Percentiles rank a stretch among this genome's conserved stretches.
These are phyloP conservation scores for Cyphomyrus discorhynchus DNA, from an alignment of 2,113 vertebrate genomes.

Conservation along the genomic window DNA sequence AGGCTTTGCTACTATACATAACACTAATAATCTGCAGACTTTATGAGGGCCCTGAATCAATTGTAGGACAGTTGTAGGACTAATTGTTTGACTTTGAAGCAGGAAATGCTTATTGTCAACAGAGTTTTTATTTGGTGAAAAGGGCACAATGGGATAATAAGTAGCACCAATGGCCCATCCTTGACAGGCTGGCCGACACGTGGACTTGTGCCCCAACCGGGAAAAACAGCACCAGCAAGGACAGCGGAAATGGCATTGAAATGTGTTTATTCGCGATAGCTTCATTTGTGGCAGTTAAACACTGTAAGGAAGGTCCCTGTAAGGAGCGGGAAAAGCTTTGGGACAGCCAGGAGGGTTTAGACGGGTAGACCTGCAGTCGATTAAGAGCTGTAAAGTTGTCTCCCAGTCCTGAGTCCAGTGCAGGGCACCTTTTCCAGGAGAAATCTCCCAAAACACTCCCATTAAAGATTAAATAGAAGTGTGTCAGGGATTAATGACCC, in stretches of 20 bases:
- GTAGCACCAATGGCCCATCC: neutral
- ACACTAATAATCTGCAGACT: neutral
- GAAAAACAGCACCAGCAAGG: slow-evolving; percentile 26
- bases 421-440: neutral
- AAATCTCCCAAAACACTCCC: slow-evolving; percentile 24
- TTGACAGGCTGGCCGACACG: slow-evolving; percentile 14
- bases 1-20: neutral
- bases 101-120: slow-evolving; percentile 31
- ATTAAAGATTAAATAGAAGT: slow-evolving; percentile 36
- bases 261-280: slow-evolving; percentile 70
- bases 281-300: slow-evolving; percentile 64
- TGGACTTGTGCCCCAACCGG: slow-evolving; percentile 22
- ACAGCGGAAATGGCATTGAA: slow-evolving; percentile 65
- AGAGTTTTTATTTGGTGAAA: neutral
- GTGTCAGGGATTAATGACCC: neutral
- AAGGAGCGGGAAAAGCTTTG: neutral
- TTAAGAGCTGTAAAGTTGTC: slow-evolving; percentile 77
- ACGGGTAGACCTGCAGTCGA: slow-evolving; percentile 69
- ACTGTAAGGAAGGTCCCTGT: slow-evolving; percentile 67
- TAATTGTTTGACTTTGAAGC: slow-evolving; percentile 55
- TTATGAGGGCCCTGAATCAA: neutral
- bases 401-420: neutral
- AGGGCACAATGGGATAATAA: neutral
- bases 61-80: neutral
- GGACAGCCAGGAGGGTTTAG: slow-evolving; percentile 74